phyloP scores from a whole-genome alignment of 2,888 invertebrate genomes.

The Exephanes ischioxanthus region DNA sequence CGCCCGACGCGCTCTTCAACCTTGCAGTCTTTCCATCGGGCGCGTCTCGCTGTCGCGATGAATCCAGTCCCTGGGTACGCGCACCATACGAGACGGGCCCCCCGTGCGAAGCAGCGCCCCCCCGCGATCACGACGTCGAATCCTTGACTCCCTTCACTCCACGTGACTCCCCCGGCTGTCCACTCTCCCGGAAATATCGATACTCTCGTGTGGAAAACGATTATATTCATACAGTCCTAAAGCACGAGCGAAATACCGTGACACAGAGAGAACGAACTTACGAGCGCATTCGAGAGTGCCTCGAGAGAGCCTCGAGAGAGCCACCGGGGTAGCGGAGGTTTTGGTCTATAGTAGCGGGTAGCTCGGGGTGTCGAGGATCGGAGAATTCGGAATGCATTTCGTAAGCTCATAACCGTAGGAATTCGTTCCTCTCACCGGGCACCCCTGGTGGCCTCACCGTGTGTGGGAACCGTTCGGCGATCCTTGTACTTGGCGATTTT shows the following conservation, averaged over 20 bases:
- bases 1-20: slow-evolving; percentile 5
- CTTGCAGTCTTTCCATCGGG: slow-evolving; percentile 36
- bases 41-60: slow-evolving; percentile 68
- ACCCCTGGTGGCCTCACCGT: slow-evolving; percentile 77
- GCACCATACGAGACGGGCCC: slow-evolving; percentile 76
- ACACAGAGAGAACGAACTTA: slow-evolving; percentile 4
- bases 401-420: slow-evolving; percentile 20
- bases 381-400: slow-evolving; percentile 16
- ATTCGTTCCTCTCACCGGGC: slow-evolving; percentile 57
- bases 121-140: slow-evolving; percentile 70
- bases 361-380: slow-evolving; percentile 39
- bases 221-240: slow-evolving; percentile 40
- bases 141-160: slow-evolving; percentile 75
- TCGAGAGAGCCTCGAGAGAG: slow-evolving; percentile 40
- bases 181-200: slow-evolving; percentile 84
- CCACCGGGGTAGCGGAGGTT: not conserved
- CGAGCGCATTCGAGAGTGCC: slow-evolving; percentile 53
- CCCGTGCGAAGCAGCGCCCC: slow-evolving; percentile 71
- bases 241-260: slow-evolving; percentile 13
- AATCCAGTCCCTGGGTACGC: slow-evolving; percentile 33
- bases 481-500: slow-evolving; percentile 14
- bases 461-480: slow-evolving; percentile 78
- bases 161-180: slow-evolving; percentile 72
- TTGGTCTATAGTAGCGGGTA: not conserved
- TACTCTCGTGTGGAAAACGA: slow-evolving; percentile 75